Percentiles rank a stretch among this genome's conserved stretches.
These are phyloP conservation scores for Tapera naevia DNA, from an alignment of 2,797 vertebrate genomes.

Conservation along the genomic window DNA sequence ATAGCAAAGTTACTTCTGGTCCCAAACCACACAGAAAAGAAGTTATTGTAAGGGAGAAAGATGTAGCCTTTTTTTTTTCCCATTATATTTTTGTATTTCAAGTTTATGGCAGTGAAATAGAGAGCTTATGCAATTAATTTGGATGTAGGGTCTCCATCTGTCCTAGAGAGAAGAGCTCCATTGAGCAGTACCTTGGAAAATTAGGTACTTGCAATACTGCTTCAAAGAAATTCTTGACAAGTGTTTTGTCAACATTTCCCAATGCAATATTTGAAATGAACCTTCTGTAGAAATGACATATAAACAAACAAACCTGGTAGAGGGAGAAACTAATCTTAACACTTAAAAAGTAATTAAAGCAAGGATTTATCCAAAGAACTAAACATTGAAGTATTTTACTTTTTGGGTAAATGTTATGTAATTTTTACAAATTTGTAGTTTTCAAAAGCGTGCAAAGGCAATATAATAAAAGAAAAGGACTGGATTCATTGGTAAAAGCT, in stretches of 20 bases:
- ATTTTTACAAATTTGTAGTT: neutral
- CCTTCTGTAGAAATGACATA: neutral
- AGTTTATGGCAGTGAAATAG: neutral
- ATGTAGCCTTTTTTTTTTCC: neutral
- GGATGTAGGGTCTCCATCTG: neutral
- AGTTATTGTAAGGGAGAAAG: neutral
- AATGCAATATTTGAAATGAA: neutral
- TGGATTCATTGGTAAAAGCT: neutral
- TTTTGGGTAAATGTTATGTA: neutral
- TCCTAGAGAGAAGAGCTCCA: neutral
- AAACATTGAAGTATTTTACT: neutral
- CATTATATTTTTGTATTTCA: neutral
- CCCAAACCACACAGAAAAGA: neutral
- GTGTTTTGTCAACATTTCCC: constrained; percentile 35
- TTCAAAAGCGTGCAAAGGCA: neutral
- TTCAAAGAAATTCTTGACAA: constrained; percentile 33
- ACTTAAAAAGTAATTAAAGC: neutral
- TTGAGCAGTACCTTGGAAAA: neutral
- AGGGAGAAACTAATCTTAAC: neutral
- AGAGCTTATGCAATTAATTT: neutral
- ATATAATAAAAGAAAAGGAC: neutral
- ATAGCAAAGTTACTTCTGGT: neutral
- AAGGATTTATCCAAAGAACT: neutral
- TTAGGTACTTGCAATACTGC: neutral
- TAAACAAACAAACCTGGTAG: neutral